Percentiles rank a stretch among this genome's conserved stretches.
phyloP scores from a whole-genome alignment of 1,140 invertebrate species.

The Hycleus phaleratus region DNA sequence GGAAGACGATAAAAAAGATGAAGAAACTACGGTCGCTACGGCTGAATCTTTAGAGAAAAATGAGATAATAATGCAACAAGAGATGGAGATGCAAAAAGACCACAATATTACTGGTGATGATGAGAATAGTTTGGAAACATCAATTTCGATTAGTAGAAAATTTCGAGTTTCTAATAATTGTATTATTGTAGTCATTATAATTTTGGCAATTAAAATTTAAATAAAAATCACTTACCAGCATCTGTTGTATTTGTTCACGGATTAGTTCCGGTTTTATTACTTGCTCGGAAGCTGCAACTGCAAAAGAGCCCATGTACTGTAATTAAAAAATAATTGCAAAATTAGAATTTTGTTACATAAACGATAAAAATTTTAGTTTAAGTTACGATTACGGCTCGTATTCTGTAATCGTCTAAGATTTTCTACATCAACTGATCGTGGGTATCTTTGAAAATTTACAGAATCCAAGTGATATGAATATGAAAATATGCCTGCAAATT shows the following conservation, averaged over 20 bases:
- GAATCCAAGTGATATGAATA: too few relatives aligned
- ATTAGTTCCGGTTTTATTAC: slow-evolving; percentile 43
- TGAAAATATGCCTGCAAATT: too few relatives aligned
- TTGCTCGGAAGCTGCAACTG: slow-evolving; percentile 57
- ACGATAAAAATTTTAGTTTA: too few relatives aligned
- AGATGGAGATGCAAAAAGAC: neutral
- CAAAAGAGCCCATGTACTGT: slow-evolving; percentile 71
- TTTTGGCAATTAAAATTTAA: neutral
- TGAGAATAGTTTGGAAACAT: neutral
- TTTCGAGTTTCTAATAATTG: too few relatives aligned
- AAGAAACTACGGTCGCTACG: neutral
- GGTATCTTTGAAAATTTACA: too few relatives aligned
- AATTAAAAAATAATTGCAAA: slow-evolving; percentile 38
- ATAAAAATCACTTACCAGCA: slow-evolving; percentile 50
- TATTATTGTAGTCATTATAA: too few relatives aligned
- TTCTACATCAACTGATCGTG: too few relatives aligned
- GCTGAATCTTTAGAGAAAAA: slow-evolving; percentile 1
- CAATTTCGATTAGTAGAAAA: neutral
- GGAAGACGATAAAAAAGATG: neutral
- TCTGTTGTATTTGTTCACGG: slow-evolving; percentile 49
- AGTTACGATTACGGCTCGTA: too few relatives aligned
- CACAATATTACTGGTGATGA: neutral
- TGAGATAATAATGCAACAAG: neutral
- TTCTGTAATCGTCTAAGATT: too few relatives aligned
- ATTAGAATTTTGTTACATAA: too few relatives aligned